These are phyloP conservation scores for Solen grandis DNA, from an alignment of 1,140 invertebrate genomes.

Conservation along the genomic window DNA sequence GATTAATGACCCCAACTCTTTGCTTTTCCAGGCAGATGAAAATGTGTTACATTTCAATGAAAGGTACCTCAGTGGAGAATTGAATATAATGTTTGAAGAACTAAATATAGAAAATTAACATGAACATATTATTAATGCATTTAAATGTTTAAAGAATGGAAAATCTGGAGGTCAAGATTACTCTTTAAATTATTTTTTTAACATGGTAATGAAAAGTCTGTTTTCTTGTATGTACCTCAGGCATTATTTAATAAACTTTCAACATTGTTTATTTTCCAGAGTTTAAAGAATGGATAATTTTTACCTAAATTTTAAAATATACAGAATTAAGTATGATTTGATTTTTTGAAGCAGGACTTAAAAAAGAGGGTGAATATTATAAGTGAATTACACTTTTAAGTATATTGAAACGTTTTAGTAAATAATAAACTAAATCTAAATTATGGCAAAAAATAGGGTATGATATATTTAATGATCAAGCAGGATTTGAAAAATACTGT, in stretches of 20 bases:
- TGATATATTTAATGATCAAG: neutral
- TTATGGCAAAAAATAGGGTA: neutral
- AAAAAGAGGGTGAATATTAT: neutral
- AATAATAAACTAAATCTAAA: neutral
- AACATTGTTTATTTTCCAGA: neutral
- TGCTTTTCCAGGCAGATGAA: neutral
- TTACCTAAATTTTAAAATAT: slow-evolving; percentile 2
- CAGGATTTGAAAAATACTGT: too few species aligned
- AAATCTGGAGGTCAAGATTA: neutral
- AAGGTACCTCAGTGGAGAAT: too few species aligned
- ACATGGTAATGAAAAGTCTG: neutral
- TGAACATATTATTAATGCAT: too few species aligned
- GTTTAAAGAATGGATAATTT: neutral
- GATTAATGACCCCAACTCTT: neutral
- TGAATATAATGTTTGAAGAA: too few species aligned
- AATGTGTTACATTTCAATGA: too few species aligned
- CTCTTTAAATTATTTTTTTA: neutral
- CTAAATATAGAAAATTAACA: too few species aligned
- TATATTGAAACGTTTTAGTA: neutral
- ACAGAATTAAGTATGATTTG: too few species aligned
- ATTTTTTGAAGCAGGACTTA: too few species aligned
- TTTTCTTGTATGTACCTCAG: neutral
- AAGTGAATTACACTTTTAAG: slow-evolving; percentile 21
- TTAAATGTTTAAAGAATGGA: neutral
- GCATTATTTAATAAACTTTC: slow-evolving; percentile 17